Conservation (phyloP, 1,140 invertebrate genomes). For the Monomorium pharaonis region DNA sequence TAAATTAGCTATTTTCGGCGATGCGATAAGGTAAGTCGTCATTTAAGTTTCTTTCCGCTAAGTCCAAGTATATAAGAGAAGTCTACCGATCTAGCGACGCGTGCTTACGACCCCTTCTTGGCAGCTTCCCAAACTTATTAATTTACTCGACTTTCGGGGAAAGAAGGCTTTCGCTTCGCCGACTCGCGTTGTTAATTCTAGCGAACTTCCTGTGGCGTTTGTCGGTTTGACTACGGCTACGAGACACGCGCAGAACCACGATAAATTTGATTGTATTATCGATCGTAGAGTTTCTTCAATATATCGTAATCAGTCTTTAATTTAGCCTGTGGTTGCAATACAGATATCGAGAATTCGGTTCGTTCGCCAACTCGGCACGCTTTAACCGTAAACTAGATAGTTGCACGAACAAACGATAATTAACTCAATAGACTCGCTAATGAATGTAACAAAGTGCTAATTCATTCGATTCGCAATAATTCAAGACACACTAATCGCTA, state of each 20-base stretch:
- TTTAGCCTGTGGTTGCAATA: not conserved
- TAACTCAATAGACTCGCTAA: slow-evolving; percentile 46
- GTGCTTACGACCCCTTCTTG: slow-evolving; percentile 16
- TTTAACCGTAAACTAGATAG: not conserved
- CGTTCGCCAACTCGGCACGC: not conserved
- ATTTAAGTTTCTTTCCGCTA: slow-evolving; percentile 33
- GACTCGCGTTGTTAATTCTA: slow-evolving; percentile 32
- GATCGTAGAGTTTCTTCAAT: not conserved
- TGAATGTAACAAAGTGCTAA: slow-evolving; percentile 48
- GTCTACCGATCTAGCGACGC: slow-evolving; percentile 10
- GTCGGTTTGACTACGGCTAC: not conserved
- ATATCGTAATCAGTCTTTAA: slow-evolving; percentile 12
- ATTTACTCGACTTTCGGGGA: slow-evolving; percentile 49
- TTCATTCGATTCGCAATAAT: slow-evolving; percentile 34
- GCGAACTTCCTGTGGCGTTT: slow-evolving; percentile 4
- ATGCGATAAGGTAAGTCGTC: slow-evolving; percentile 25
- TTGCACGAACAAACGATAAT: slow-evolving; percentile 27
- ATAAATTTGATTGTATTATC: slow-evolving; percentile 23
- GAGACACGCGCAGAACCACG: slow-evolving; percentile 7
- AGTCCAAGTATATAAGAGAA: not conserved
- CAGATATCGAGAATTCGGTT: slow-evolving; percentile 25
- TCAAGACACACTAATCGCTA: not conserved
- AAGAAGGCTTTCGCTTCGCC: slow-evolving; percentile 11
- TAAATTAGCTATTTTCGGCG: not conserved
- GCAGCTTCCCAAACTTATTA: slow-evolving; percentile 53